Conservation (phyloP, 2,888 invertebrate species). For the Papilio protenor region DNA sequence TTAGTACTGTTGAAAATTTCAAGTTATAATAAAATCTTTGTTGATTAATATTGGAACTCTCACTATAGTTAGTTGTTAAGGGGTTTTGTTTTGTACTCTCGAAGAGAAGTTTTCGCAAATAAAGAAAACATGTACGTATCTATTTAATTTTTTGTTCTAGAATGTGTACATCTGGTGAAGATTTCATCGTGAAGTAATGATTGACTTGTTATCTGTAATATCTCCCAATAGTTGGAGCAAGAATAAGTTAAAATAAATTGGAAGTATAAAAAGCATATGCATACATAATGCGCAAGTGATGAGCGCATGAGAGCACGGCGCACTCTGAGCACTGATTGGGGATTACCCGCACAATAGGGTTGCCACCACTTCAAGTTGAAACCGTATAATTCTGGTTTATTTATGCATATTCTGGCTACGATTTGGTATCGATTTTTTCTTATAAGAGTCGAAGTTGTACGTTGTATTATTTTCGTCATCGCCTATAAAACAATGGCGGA, state of each 20-base stretch:
- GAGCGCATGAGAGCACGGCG: background rate
- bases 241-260: background rate
- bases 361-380: background rate
- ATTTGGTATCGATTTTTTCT: background rate
- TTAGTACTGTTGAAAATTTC: background rate
- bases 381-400: background rate
- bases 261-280: background rate
- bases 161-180: background rate
- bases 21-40: background rate
- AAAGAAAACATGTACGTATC: background rate
- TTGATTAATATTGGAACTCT: background rate
- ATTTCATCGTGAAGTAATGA: background rate
- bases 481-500: too few species aligned
- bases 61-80: background rate
- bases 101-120: background rate
- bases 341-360: slow-evolving; percentile 2
- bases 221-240: background rate
- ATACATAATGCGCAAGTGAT: background rate
- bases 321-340: slow-evolving; percentile 5
- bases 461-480: background rate
- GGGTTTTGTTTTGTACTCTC: background rate
- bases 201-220: background rate
- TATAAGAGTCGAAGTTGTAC: background rate
- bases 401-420: background rate
- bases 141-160: background rate